Base-by-base conservation (phyloP, 2,888 invertebrate genomes). In the Folsomia candida region DNA sequence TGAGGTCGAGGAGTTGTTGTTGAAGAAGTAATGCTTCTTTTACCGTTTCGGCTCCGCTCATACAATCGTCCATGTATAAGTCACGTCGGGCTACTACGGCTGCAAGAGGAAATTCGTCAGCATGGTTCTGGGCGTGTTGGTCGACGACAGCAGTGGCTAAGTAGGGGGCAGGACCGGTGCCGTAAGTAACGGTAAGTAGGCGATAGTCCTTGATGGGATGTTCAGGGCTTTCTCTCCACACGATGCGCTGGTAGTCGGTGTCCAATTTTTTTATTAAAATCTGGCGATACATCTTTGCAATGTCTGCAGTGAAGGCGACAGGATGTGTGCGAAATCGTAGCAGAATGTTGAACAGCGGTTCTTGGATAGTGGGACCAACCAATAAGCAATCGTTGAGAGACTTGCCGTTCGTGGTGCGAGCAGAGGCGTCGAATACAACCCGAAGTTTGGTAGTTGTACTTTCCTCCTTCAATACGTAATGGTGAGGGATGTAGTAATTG, bases 201-300 rank as follows among this genome's bases (percentile, higher is more conserved):
- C 69, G 60, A 24, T 77, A 75, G 0, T 72, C 71, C 25, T 72
- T 57, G 2, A 80, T 64, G 14, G 76, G 69, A 22, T 79, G 64
- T 9, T 66, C 54, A 6, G 76, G 72, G 54, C 76, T 25, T 3
- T 74, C 67, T 24, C 81, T 67, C 83, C 83, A 83, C 2, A 83
- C 58, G 3, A 84, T 82, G 9, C 80, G 67, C 60, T 83, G 83
- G n/a, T 80, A 77, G n/a, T 79, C 47, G n/a, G 79, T 66, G 58
- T 83, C 80, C 1, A 74, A 70, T 0, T 70, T 59, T 18, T 77
- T 65, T 0, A 83, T 67, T 0, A 51, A 11, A 20, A 82, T 79
- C 69, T 82, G 82, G 0, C 82, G 76, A 68, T 81, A 83, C 81
- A 83, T 83, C 73, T 83, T 83, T 24, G 78, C 80, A 11, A 84